Evolutionary conservation across 2,888 invertebrate genomes (phyloP).

Genomic region (Drosophila greeni): DNA sequence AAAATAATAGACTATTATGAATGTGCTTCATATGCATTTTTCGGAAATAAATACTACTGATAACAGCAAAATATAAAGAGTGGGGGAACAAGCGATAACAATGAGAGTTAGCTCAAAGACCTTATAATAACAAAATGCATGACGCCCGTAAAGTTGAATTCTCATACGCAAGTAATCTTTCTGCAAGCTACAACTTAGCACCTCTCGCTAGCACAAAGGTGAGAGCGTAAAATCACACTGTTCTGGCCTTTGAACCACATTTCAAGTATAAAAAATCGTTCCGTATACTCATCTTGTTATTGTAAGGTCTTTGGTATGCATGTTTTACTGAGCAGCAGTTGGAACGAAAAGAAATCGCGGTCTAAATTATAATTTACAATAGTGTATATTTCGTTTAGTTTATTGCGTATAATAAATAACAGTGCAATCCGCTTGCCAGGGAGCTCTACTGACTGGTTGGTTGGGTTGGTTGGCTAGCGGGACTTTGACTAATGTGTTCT

Average conservation of each 20-base stretch:
- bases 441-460: conserved; percentile 33
- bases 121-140: neutral
- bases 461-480: conserved; percentile 20
- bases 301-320: conserved; percentile 19
- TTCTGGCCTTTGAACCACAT: neutral
- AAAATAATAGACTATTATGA: conserved; percentile 42
- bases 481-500: conserved; percentile 26
- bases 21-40: conserved; percentile 12
- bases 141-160: no score
- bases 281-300: neutral
- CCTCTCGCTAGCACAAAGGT: neutral
- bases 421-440: conserved; percentile 30
- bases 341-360: conserved; percentile 22
- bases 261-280: neutral
- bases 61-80: conserved; percentile 47
- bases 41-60: conserved; percentile 60
- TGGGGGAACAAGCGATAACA: conserved; percentile 46
- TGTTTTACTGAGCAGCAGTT: conserved; percentile 25
- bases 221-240: neutral
- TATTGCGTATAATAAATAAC: conserved; percentile 61
- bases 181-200: neutral
- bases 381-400: conserved; percentile 32
- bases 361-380: conserved; percentile 38
- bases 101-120: conserved; percentile 5
- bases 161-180: neutral